These are phyloP conservation scores for Gobio occitaniae DNA, from an alignment of 2,797 vertebrate genomes.

Conservation along the genomic window DNA sequence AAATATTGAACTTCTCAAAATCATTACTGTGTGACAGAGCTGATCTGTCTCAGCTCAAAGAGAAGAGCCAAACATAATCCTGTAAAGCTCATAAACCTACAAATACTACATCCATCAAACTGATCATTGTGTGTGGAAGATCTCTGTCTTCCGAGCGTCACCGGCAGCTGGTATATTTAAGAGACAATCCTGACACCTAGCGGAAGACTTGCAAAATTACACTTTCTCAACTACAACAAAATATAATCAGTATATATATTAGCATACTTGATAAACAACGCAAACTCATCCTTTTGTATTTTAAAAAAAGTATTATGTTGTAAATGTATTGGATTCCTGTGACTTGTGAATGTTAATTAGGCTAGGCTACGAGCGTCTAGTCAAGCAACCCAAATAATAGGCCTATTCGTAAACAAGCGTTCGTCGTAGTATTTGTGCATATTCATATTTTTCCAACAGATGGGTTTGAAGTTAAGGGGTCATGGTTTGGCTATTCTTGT, in stretches of 20 bases:
- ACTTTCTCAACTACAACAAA: not conserved
- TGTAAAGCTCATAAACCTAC: constrained; percentile 27
- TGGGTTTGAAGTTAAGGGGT: not conserved
- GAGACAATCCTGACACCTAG: constrained; percentile 34
- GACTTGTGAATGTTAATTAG: not conserved
- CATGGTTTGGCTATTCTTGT: not conserved
- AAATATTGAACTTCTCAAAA: constrained; percentile 21
- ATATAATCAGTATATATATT: not conserved
- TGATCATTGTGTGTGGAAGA: not conserved
- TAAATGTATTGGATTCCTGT: not conserved
- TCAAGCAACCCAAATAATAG: not conserved
- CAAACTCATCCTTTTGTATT: not conserved
- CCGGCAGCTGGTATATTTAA: not conserved
- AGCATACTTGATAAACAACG: not conserved
- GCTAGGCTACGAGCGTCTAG: not conserved
- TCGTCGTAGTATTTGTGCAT: not conserved
- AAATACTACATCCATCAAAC: constrained; percentile 27
- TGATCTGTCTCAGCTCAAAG: constrained; percentile 14
- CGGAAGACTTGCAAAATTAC: not conserved
- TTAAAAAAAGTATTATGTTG: not conserved
- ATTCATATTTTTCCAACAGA: not conserved
- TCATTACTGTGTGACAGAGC: not conserved
- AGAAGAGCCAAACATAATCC: constrained; percentile 21
- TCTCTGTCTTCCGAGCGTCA: not conserved
- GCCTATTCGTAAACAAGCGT: not conserved